These are phyloP conservation scores for Ptychobarbus kaznakovi DNA, from an alignment of 2,797 vertebrate species.

Conservation along the genomic window DNA sequence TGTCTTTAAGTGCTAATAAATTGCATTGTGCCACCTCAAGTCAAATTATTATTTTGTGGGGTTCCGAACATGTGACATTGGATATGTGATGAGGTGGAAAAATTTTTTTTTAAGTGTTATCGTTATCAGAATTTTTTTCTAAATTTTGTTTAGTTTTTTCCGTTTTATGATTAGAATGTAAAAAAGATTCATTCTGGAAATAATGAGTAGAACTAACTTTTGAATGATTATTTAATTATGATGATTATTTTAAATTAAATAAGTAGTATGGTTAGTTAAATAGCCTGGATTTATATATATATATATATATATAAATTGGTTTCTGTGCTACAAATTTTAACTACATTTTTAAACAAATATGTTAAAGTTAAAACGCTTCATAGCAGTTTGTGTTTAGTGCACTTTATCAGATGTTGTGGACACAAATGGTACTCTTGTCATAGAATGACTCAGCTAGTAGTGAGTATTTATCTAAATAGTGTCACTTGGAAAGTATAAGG, in stretches of 20 bases:
- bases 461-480: conserved; percentile 29
- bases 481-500: conserved; percentile 27
- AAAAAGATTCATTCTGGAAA: neutral
- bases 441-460: conserved; percentile 17
- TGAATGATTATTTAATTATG: too few species aligned
- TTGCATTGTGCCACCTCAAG: neutral
- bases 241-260: neutral
- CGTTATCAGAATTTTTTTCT: neutral
- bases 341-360: neutral
- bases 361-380: conserved; percentile 5
- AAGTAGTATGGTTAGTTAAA: neutral
- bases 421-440: neutral
- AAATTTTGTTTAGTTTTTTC: too few species aligned
- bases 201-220: too few species aligned
- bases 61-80: neutral
- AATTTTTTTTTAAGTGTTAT: neutral
- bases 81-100: neutral
- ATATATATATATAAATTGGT: neutral
- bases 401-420: conserved; percentile 18
- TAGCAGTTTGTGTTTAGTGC: neutral
- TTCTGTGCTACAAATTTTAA: neutral
- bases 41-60: neutral
- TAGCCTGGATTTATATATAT: neutral
- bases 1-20: neutral
- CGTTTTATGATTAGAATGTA: neutral